Conservation (phyloP, 2,113 vertebrate species). For the Sphyrna mokarran region DNA sequence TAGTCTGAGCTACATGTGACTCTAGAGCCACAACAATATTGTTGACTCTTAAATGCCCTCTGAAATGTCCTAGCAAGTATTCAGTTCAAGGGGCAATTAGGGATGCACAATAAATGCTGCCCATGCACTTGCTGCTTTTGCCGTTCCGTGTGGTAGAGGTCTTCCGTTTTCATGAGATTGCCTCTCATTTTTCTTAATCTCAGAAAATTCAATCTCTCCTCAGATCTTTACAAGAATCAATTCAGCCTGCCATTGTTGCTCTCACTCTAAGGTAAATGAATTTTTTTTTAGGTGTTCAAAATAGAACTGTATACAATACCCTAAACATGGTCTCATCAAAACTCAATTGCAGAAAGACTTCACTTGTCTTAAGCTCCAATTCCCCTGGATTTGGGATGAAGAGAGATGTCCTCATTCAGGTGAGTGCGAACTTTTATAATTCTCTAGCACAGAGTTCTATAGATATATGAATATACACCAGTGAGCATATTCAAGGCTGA, state of each 20-base stretch:
- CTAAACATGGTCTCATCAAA: neutral
- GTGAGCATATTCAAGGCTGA: neutral
- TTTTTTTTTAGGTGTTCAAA: neutral
- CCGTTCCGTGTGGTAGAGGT: neutral
- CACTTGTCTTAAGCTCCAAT: neutral
- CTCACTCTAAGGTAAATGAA: neutral
- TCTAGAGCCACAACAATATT: too few relatives aligned
- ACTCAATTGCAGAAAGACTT: neutral
- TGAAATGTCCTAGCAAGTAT: too few relatives aligned
- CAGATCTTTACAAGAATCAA: neutral
- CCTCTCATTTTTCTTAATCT: neutral
- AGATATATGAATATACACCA: neutral
- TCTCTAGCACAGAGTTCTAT: neutral
- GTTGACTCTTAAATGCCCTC: too few relatives aligned
- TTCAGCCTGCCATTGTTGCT: neutral
- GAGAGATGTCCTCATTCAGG: neutral
- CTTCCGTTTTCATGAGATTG: neutral
- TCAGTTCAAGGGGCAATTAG: too few relatives aligned
- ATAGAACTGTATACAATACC: neutral
- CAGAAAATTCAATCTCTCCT: neutral
- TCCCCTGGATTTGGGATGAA: neutral
- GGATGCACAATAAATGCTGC: too few relatives aligned
- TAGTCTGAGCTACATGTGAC: too few relatives aligned
- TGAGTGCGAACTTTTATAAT: neutral
- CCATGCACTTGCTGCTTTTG: neutral